Evolutionary conservation across 2,888 invertebrate genomes (phyloP).

Genomic region (Eurytoma adleriae): DNA sequence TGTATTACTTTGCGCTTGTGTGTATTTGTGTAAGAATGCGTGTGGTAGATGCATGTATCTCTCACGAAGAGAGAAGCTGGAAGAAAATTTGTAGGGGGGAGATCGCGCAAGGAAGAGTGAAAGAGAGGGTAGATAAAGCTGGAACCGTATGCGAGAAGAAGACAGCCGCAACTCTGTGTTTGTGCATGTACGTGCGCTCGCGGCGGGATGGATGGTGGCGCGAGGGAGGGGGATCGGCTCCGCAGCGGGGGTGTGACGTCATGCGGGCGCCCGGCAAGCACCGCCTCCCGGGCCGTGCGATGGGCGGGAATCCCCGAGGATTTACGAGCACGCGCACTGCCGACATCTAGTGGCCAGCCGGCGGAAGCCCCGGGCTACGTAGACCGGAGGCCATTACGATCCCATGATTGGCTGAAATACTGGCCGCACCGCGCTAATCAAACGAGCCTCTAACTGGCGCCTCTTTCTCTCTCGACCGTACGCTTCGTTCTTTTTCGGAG

Average conservation of each 20-base stretch:
- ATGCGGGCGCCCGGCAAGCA: slow-evolving; percentile 73
- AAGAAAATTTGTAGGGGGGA: neutral
- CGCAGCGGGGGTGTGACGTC: slow-evolving; percentile 72
- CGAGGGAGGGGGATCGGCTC: slow-evolving; percentile 12
- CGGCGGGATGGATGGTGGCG: slow-evolving; percentile 15
- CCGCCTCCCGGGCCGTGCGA: slow-evolving; percentile 78
- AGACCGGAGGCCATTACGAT: slow-evolving; percentile 80
- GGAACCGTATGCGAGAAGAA: neutral
- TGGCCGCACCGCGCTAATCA: slow-evolving; percentile 72
- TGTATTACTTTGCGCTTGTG: neutral
- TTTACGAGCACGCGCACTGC: slow-evolving; percentile 69
- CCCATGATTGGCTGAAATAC: slow-evolving; percentile 78
- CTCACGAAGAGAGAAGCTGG: neutral
- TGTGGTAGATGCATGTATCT: neutral
- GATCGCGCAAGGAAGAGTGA: slow-evolving; percentile 6
- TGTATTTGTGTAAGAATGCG: neutral
- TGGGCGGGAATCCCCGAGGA: slow-evolving; percentile 79
- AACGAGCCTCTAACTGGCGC: slow-evolving; percentile 66
- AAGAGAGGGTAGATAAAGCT: neutral
- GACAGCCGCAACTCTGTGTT: slow-evolving; percentile 60
- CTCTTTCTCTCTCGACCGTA: slow-evolving; percentile 11
- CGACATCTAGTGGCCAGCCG: slow-evolving; percentile 79
- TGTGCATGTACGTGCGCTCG: slow-evolving; percentile 63
- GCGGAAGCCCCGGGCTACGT: slow-evolving; percentile 62
- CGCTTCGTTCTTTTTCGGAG: neutral